Base-by-base conservation (phyloP, 2,113 vertebrate species). In the Cephalopholis sonnerati region DNA sequence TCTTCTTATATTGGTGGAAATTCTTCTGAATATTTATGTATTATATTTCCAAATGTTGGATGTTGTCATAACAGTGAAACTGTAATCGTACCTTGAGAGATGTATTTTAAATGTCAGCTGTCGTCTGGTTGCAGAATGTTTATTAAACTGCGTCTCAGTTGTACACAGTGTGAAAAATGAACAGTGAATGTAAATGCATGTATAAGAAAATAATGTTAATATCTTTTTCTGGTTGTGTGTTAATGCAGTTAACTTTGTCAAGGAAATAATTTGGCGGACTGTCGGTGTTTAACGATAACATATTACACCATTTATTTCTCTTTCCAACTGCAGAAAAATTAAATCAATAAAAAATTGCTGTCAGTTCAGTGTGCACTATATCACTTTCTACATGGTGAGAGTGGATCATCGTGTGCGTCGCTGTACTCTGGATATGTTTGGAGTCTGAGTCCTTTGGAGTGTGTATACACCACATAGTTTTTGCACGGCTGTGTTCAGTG, bases 101-200 rank as follows among this genome's bases (percentile, higher is more conserved):
- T 74, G 22, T 77, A 48, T 63, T 75, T 69, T 86, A 15, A 77
- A 70, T 62, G 36, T 81, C 55, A 27, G 22, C 20, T 64, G 24
- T 74, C 46, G 50, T 62, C 17, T 79, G 54, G 41, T 67, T 67
- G 25, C 18, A 65, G 17, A 66, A 36, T 48, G 53, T 70, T 46
- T 41, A 63, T 24, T 29, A 22, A 72, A 24, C 13, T 15, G 20
- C 70, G 17, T 48, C 13, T n/a, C 6, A 32, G 10, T 24, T 75
- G 18, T 44, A n/a, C 9, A 85, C 18, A 16, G 22, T 20, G 44
- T 71, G 55, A 24, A 66, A 74, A 67, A 81, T 62, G n/a, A 83
- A 62, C 22, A 25, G n/a, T 72, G 17, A 55, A 36, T 75, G 50
- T 78, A 84, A 67, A 61, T 5, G 36, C 9, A 20, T n/a, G 17